Conservation (phyloP, 2,113 vertebrate genomes). For the Nothocercus nigrocapillus region DNA sequence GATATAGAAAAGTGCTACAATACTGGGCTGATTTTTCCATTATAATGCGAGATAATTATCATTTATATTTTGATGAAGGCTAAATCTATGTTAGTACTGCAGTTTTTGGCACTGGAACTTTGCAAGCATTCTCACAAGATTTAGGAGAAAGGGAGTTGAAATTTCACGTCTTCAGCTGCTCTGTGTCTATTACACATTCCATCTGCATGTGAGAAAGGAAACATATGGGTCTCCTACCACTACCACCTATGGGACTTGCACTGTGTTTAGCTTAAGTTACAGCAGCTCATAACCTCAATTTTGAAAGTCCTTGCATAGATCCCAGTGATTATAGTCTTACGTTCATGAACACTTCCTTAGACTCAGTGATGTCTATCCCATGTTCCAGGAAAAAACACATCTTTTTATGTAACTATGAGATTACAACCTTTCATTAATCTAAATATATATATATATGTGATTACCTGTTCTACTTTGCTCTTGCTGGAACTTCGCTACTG, state of each 20-base stretch:
- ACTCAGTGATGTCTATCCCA: not conserved
- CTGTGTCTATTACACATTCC: not conserved
- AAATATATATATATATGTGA: not conserved
- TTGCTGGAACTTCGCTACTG: not conserved
- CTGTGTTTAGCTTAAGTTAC: not conserved
- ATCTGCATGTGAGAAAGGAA: not conserved
- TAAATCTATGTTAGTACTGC: not conserved
- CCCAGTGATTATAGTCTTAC: not conserved
- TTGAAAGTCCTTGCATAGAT: not conserved
- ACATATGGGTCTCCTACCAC: not conserved
- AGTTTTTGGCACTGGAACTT: not conserved
- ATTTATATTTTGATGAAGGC: not conserved
- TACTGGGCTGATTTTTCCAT: not conserved
- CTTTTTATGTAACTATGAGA: rapidly evolving
- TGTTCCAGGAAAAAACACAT: not conserved
- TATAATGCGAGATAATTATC: not conserved
- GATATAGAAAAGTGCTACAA: not conserved
- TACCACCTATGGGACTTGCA: not conserved
- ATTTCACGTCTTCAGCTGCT: not conserved
- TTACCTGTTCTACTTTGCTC: not conserved
- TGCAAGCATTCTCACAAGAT: not conserved
- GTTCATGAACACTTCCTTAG: not conserved
- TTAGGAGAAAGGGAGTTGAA: not conserved
- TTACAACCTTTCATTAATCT: not conserved
- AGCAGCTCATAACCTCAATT: not conserved